Percentiles rank a stretch among this genome's conserved stretches.
These are phyloP conservation scores for Phymorhynchus buccinoides DNA, from an alignment of 1,140 invertebrate species.

Conservation along the genomic window DNA sequence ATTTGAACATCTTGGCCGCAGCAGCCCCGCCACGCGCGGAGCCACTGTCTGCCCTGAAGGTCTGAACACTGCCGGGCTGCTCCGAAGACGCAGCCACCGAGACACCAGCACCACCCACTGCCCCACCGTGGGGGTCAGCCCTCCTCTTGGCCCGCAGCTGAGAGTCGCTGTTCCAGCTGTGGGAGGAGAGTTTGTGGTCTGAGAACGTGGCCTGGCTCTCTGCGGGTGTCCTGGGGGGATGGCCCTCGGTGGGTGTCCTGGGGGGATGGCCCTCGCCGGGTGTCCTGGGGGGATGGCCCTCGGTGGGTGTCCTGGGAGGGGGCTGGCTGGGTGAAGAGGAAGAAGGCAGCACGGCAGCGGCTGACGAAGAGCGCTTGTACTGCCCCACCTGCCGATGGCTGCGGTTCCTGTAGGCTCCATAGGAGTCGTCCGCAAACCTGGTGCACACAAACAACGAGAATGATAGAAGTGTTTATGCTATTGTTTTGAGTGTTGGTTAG, in stretches of 20 bases:
- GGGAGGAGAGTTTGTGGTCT: constrained; percentile 38
- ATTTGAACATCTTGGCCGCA: background rate
- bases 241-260: constrained; percentile 43
- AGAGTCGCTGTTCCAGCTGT: constrained; percentile 50
- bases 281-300: no score
- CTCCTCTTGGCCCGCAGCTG: constrained; percentile 5
- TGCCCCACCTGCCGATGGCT: constrained; percentile 53
- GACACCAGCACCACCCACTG: background rate
- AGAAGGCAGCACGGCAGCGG: constrained; percentile 47
- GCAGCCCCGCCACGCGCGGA: background rate
- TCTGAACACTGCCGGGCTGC: constrained; percentile 25
- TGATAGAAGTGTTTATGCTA: no score
- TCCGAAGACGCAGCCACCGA: background rate
- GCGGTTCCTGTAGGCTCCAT: constrained; percentile 59
- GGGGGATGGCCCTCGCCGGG: constrained; percentile 24
- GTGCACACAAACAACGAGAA: constrained; percentile 26
- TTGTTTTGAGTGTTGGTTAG: no score
- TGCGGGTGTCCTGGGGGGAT: no score
- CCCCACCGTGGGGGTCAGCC: background rate
- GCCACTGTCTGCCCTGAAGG: constrained; percentile 41
- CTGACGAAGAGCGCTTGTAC: constrained; percentile 62
- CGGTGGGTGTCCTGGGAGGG: constrained; percentile 30
- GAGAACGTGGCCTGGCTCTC: constrained; percentile 33
- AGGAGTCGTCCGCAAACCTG: constrained; percentile 68
- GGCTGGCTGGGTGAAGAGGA: constrained; percentile 39